Evolutionary conservation across 2,888 invertebrate genomes (phyloP), one percentile per base, ranked within the genome.

Genomic region (Hipparchia semele): DNA sequence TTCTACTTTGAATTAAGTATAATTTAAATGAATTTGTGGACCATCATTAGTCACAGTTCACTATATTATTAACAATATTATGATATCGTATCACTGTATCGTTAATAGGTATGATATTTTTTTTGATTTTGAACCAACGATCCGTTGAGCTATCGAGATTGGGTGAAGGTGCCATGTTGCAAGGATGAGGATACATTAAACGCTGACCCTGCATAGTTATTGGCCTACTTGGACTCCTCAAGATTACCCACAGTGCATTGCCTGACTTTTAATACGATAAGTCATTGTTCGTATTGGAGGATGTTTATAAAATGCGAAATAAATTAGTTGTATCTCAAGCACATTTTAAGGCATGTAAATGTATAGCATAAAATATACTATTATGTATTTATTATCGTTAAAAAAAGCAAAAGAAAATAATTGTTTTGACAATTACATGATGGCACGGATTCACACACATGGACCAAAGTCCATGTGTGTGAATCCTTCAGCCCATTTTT

Each of bases 181-280:
- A 51, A 60, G 59, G 39, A 13, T 58, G 12, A 2, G 2, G 13
- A 58, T 60, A 53, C 33, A 53, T 33, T 51, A 65, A 65, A 65
- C 12, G 33, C 33, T 12, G 65, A 53, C 33, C 53, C 33, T 53
- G 65, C 33, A 12, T 65, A 23, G 53, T 33, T 65, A 23, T 65
- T 65, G 65, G 65, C 65, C 65, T 53, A 65, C 33, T 53, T 65
- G 64, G 64, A 65, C 33, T 12, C 33, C 12, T 5, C 3, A 39
- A 39, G 39, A 39, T 39, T 65, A 51, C 33, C 53, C 65, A 53
- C 53, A 7, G 13, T 59, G 4, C 49, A 46, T 60, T 33, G 8
- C 33, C 7, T 23, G 56, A 13, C 9, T 39, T 23, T 59, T 59
- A 33, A 39, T 33, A 8, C 39, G 39, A 56, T 13, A 56, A 58